phyloP scores from a whole-genome alignment of 1,140 invertebrate genomes.

The Nasonia vitripennis region DNA sequence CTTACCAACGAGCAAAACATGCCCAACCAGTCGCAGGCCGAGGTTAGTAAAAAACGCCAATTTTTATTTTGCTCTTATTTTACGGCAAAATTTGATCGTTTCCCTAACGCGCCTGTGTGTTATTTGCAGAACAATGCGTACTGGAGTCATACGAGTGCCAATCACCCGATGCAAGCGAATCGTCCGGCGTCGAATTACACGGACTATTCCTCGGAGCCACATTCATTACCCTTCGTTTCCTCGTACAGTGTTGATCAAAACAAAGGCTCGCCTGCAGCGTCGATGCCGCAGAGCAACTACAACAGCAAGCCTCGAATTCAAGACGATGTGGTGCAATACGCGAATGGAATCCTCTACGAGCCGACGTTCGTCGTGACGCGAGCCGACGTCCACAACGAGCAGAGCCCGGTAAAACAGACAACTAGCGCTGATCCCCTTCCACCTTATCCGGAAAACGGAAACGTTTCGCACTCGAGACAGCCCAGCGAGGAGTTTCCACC shows the following conservation, averaged over 20 bases:
- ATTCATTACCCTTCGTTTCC: constrained; percentile 80
- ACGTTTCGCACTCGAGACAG: constrained; percentile 69
- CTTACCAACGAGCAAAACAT: constrained; percentile 66
- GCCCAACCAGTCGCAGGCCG: constrained; percentile 58
- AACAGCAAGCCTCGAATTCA: constrained; percentile 69
- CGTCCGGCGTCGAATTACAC: constrained; percentile 69
- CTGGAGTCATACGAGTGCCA: constrained; percentile 65
- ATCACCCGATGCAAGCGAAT: constrained; percentile 46
- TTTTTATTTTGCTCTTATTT: too few species aligned
- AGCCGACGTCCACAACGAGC: constrained; percentile 88
- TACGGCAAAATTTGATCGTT: not conserved
- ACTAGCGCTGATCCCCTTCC: constrained; percentile 61
- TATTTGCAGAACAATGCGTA: constrained; percentile 62
- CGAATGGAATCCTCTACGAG: constrained; percentile 74
- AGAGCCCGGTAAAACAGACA: constrained; percentile 78
- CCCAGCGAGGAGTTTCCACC: constrained; percentile 79
- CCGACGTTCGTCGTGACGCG: constrained; percentile 81
- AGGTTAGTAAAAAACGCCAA: constrained; percentile 10
- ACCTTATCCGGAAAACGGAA: constrained; percentile 70
- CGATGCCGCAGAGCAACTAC: constrained; percentile 59
- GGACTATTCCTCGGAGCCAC: constrained; percentile 76
- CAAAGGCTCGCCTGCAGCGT: constrained; percentile 37
- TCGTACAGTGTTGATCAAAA: constrained; percentile 72
- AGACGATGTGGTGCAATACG: constrained; percentile 76
- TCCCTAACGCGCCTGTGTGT: not conserved